A percentile compares a stretch with the other conserved stretches of the same genome.
Conservation (phyloP, 2,113 vertebrate species). For the Myrmecobius fasciatus region DNA sequence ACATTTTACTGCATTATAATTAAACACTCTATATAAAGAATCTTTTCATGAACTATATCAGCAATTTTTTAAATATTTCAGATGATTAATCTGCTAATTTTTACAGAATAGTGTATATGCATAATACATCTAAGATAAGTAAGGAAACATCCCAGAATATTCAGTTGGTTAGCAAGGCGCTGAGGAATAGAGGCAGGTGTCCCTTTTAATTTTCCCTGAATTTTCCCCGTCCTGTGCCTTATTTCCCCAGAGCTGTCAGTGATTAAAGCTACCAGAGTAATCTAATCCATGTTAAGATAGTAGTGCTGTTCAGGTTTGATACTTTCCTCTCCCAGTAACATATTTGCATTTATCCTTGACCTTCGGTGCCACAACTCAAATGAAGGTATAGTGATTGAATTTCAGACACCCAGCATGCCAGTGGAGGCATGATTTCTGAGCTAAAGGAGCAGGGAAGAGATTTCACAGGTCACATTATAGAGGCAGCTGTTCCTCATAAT, state of each 20-base stretch:
- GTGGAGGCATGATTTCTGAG: not conserved
- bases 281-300: not conserved
- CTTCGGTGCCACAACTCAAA: not conserved
- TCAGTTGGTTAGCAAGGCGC: not conserved
- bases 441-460: not conserved
- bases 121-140: not conserved
- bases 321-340: not conserved
- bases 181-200: not conserved
- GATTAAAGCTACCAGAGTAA: not conserved
- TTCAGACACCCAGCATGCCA: not conserved
- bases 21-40: not conserved
- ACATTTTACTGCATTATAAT: not conserved
- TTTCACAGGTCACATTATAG: not conserved
- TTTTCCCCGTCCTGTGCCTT: not conserved
- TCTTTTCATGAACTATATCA: not conserved
- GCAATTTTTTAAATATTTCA: not conserved
- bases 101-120: not conserved
- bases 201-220: not conserved
- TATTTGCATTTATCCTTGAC: not conserved
- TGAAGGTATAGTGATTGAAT: not conserved
- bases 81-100: not conserved
- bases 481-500: not conserved
- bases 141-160: not conserved
- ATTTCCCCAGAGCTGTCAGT: not conserved
- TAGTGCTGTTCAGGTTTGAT: not conserved